Base-by-base conservation (phyloP, 2,888 invertebrate species). In the Venusia cambrica region DNA sequence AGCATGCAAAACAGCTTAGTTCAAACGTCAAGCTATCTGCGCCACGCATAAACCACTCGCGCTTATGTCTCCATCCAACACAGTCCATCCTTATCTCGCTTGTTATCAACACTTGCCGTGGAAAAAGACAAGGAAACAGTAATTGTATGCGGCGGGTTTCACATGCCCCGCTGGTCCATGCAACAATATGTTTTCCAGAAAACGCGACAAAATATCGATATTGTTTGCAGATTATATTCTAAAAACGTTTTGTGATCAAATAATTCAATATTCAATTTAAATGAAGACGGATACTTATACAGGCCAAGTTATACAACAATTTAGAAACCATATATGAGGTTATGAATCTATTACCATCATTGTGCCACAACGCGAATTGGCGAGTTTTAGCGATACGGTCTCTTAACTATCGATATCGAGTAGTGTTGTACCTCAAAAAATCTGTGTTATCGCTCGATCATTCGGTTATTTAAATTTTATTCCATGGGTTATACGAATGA, bases 401-500 rank as follows among this genome's bases (percentile, higher is more conserved):
- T 8, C 8, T n/a, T n/a, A 11, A 21, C 10, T n/a, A 21, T 21
- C 21, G 21, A 25, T 27, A 31, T 28, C 21, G 17, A 19, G 21
- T 32, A 22, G 28, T 38, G 19, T 19, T 31, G 30, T 30, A 37
- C 38, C 33, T 27, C 38, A 36, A 43, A 39, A 41, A 41, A 48
- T 51, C 28, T 16, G 38, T 45, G 44, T 45, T 40, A 32, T 52
- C 48, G 52, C 72, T 75, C 72, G 63, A 75, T 80, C 72, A 81
- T 78, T 77, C 77, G 63, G 76, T 70, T 69, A 72, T 75, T 65
- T 51, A 61, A 67, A 74, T 75, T 81, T 74, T 83, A 83, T 84
- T 79, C 73, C 64, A 63, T 67, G 72, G 73, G 63, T 79, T 79
- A 78, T 79, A 74, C 75, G 81, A 84, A 85, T 85, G 84, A 85